Percentiles rank a stretch among this genome's conserved stretches.
phyloP scores from a whole-genome alignment of 1,140 invertebrate species.

The Drosophila fuyamai region DNA sequence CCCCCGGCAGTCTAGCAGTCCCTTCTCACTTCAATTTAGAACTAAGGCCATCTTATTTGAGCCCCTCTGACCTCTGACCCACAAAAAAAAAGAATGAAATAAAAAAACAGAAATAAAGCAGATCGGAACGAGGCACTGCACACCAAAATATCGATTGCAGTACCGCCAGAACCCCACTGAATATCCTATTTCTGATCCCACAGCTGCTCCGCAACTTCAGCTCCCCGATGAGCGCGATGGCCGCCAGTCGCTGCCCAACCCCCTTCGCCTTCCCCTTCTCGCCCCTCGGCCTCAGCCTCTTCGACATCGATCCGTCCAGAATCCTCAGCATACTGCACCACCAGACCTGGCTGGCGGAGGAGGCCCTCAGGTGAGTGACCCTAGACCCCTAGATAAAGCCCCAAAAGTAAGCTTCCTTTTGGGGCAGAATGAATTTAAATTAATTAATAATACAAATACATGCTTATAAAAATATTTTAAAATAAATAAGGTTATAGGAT shows the following conservation, averaged over 20 bases:
- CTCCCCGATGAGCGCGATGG: conserved; percentile 63
- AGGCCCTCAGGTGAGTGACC: conserved; percentile 74
- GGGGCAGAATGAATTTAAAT: no score
- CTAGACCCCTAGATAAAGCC: no score
- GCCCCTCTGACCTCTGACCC: conserved; percentile 6
- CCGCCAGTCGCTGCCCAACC: conserved; percentile 72
- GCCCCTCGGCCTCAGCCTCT: conserved; percentile 79
- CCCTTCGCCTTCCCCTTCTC: conserved; percentile 84
- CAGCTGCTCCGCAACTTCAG: conserved; percentile 78
- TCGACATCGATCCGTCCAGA: conserved; percentile 85
- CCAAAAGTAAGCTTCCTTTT: no score
- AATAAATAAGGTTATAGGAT: no score
- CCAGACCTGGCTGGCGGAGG: conserved; percentile 84
- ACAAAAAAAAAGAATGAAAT: neutral
- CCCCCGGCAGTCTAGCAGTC: neutral
- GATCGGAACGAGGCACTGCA: conserved; percentile 18
- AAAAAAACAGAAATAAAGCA: conserved; percentile 5
- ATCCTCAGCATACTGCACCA: conserved; percentile 82
- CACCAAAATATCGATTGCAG: neutral
- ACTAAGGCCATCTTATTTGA: conserved; percentile 11
- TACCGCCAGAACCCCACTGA: conserved; percentile 6
- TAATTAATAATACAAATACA: neutral
- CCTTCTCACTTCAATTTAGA: conserved; percentile 3
- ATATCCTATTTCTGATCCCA: conserved; percentile 1
- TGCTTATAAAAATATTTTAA: no score